Conservation (phyloP, 2,797 vertebrate species). For the Manis crassicaudata region DNA sequence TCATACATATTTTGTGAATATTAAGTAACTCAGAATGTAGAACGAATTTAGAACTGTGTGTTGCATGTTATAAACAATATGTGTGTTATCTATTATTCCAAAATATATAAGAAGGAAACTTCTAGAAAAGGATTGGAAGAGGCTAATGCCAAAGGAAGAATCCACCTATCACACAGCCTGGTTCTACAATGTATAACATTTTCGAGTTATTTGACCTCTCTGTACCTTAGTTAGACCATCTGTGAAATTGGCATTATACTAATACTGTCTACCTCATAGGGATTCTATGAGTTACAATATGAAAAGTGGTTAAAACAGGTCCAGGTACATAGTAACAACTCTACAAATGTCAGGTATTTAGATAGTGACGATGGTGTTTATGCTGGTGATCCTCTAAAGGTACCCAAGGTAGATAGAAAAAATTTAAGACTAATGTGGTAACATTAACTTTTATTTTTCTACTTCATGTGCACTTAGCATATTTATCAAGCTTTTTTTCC, state of each 20-base stretch:
- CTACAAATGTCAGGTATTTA: background rate
- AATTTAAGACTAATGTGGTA: background rate
- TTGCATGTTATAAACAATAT: background rate
- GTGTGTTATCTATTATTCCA: background rate
- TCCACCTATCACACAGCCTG: background rate
- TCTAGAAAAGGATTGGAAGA: background rate
- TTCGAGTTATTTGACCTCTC: slow-evolving; percentile 20
- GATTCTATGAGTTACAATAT: background rate
- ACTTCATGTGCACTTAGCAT: background rate
- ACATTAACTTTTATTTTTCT: background rate
- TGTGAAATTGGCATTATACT: background rate
- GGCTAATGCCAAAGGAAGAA: background rate
- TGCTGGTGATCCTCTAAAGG: background rate
- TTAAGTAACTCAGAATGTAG: background rate
- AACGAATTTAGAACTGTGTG: background rate
- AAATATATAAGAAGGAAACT: background rate
- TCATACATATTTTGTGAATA: background rate
- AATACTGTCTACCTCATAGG: background rate
- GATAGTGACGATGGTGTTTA: background rate
- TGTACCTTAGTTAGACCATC: background rate
- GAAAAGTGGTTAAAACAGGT: background rate
- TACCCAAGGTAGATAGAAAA: background rate
- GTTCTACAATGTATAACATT: background rate
- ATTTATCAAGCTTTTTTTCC: background rate
- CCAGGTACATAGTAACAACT: background rate